phyloP scores from a whole-genome alignment of 2,888 invertebrate genomes.

The Caenorhabditis macrosperma region DNA sequence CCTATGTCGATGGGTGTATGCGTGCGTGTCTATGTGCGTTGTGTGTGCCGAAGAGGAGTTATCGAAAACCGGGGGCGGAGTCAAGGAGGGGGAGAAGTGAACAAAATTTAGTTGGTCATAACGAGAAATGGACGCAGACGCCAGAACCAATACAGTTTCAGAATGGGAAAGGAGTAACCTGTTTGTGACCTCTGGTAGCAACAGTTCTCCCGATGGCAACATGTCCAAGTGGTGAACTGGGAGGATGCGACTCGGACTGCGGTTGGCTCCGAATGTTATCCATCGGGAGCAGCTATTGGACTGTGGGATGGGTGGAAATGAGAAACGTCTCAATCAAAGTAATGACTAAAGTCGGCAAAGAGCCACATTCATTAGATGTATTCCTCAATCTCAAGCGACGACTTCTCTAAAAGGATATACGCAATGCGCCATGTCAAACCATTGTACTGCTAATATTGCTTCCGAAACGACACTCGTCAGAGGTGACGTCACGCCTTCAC shows the following conservation, averaged over 20 bases:
- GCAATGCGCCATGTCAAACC: background rate
- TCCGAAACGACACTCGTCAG: constrained; percentile 41
- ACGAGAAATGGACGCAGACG: background rate
- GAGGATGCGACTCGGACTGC: background rate
- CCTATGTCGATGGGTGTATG: constrained; percentile 13
- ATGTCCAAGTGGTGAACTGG: background rate
- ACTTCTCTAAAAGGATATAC: background rate
- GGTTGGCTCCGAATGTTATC: too few relatives aligned
- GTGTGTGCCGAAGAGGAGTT: constrained; percentile 11
- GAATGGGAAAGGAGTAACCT: constrained; percentile 17
- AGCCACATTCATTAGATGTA: background rate
- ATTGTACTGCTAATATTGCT: background rate
- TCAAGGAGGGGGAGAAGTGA: constrained; percentile 9
- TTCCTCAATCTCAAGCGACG: background rate
- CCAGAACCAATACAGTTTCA: constrained; percentile 44
- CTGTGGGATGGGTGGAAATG: too few relatives aligned
- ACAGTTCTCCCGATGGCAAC: background rate
- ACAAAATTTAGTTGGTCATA: constrained; percentile 18
- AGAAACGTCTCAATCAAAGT: background rate
- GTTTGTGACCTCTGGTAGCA: constrained; percentile 8
- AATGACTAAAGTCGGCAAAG: background rate
- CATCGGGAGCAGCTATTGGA: too few relatives aligned
- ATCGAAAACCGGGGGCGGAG: constrained; percentile 38
- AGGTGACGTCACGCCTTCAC: constrained; percentile 36
- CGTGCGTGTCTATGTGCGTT: constrained; percentile 14